Percentiles rank a stretch among this genome's conserved stretches.
These are phyloP conservation scores for Ciconia boyciana DNA, from an alignment of 2,113 vertebrate species.

Conservation along the genomic window DNA sequence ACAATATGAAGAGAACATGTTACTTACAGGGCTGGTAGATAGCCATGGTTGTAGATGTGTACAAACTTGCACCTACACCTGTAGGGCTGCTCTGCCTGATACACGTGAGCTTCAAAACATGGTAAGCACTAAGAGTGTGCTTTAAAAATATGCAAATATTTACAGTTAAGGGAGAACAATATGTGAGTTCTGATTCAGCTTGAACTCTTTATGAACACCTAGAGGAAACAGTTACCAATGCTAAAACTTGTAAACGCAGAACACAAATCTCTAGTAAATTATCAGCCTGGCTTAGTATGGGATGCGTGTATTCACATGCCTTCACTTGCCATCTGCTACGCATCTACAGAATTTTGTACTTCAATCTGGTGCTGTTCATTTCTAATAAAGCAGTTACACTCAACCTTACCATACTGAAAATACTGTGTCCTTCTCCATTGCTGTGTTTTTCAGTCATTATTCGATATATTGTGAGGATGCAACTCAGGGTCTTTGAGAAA, in stretches of 20 bases:
- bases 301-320: slow-evolving; percentile 17
- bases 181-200: background rate
- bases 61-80: background rate
- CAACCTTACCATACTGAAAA: background rate
- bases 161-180: background rate
- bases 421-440: background rate
- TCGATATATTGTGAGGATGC: background rate
- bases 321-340: slow-evolving; percentile 61
- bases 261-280: background rate
- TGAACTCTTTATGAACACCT: background rate
- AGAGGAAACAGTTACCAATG: background rate
- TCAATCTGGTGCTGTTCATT: slow-evolving; percentile 23
- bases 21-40: background rate
- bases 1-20: background rate
- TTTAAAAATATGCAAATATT: background rate
- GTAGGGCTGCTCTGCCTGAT: background rate
- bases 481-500: background rate
- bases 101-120: background rate
- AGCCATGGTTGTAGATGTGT: background rate
- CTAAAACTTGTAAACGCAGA: background rate
- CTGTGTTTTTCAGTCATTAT: background rate
- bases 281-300: background rate
- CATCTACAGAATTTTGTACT: slow-evolving; percentile 14
- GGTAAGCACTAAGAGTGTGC: background rate
- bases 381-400: background rate